Base-by-base conservation (phyloP, 2,888 invertebrate genomes). In the Apamea sordens region DNA sequence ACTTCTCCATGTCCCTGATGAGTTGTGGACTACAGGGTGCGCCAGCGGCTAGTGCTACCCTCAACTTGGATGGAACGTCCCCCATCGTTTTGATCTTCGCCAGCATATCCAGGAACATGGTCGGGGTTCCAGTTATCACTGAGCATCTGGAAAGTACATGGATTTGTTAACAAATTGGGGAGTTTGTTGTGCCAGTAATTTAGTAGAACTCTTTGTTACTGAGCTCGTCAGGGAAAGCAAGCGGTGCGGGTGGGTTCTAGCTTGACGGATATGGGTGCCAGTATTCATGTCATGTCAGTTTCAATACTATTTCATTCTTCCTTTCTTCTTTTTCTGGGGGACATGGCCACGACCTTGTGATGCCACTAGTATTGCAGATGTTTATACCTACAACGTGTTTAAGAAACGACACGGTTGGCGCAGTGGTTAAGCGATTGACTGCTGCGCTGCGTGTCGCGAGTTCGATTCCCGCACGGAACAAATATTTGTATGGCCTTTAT, bases 61-160 rank as follows among this genome's bases (percentile, higher is more conserved):
- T 88, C 24, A 97, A 80, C 5, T 89, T 91, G 63, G 96, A 93
- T 0, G 97, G 93, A 0, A 90, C 82, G 0, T 94, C 93, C 28
- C 97, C 96, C 70, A 97, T 95, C 21, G 95, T 93, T 59, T 95
- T 91, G 28, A 94, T 87, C 77, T 92, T 90, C 0, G 92, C 85
- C 73, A 99, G 91, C 90, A 98, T 97, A 92, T 99, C 98, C 67
- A 98, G 97, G 93, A 98, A 98, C 99, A 99, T 99, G 1, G 99
- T 99, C 0, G 99, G 99, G 0, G 99, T 99, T 24, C 99, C 99
- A 79, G 98, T 98, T 63, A 98, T 93, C 7, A 97, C 93, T 13
- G 98, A 97, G 91, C 98, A 98, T 90, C 98, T 98, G 89, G 0
- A 87, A 88, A 76, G 53, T 15, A 28, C 0, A 53, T 21, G 10